Base-by-base conservation (phyloP, 2,888 invertebrate species). In the Desoria tigrina region DNA sequence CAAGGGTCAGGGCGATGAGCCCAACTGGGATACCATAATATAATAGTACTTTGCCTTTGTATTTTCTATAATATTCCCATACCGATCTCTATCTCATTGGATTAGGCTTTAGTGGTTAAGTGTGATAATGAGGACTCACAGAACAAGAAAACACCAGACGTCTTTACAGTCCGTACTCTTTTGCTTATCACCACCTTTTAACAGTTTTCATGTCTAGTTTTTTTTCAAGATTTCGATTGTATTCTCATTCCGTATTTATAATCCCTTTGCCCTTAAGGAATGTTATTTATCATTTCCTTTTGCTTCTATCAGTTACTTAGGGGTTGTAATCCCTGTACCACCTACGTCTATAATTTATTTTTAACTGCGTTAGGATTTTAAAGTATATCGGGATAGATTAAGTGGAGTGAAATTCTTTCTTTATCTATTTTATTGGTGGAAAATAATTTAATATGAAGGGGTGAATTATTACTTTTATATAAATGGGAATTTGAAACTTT, bases 11-110 rank as follows among this genome's bases (percentile, higher is more conserved):
- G 65, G 68, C 45, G 64, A 64, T 32, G 32, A 32, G 32, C 32
- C 32, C 32, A 32, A 32, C 32, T 32, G 32, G 32, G 32, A 11
- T 32, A 11, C 32, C 32, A 32, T 4, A 11, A n/a, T n/a, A 39
- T 39, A 16, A 9, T 11, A 6, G 9, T 18, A 16, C 18, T n/a
- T 18, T 21, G 6, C 21, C 45, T 45, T 21, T 45, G 4, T 45
- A 18, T 45, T 21, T 45, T n/a, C 23, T 16, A 51, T 21, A 9
- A 18, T 49, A 9, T 51, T 51, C 6, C 51, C 56, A 63, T 66
- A 53, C 63, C 57, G 64, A 61, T 68, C 61, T 32, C 61, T 68
- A 68, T 68, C 68, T 28, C n/a, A n/a, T 42, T 39, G 32, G 42
- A 28, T 27, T 37, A 37, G 24, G n/a, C n/a, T n/a, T 39, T 57